Conservation (phyloP, 2,113 vertebrate genomes). For the Stegastes partitus region DNA sequence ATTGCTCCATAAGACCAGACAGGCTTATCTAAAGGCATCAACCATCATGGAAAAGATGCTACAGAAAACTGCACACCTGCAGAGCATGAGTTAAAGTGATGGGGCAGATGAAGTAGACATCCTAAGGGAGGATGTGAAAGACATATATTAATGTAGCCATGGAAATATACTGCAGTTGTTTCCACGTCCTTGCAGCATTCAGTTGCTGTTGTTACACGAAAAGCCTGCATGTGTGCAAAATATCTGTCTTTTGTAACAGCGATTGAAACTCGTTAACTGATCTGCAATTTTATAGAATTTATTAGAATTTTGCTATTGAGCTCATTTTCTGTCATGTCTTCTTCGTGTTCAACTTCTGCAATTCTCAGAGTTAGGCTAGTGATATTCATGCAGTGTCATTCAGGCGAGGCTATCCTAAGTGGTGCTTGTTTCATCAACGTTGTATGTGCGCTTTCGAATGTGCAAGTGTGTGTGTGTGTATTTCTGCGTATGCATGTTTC, state of each 20-base stretch:
- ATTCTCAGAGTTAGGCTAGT: background rate
- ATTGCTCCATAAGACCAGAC: constrained; percentile 4
- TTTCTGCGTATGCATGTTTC: constrained; percentile 25
- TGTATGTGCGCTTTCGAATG: constrained; percentile 25
- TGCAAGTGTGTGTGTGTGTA: background rate
- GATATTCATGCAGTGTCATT: background rate
- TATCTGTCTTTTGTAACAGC: background rate
- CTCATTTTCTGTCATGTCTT: background rate
- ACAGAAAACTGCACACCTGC: constrained; percentile 15
- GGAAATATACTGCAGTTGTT: constrained; percentile 28
- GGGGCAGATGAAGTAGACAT: constrained; percentile 18
- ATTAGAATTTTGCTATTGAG: background rate
- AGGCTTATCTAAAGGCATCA: constrained; percentile 28
- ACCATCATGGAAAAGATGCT: constrained; percentile 6
- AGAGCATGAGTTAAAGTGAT: constrained; percentile 40
- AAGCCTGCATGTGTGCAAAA: constrained; percentile 1
- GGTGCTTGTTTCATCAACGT: constrained; percentile 29
- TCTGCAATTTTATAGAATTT: background rate
- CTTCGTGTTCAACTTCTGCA: background rate
- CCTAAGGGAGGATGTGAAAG: constrained; percentile 48
- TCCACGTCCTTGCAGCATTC: constrained; percentile 20
- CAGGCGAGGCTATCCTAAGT: constrained; percentile 21
- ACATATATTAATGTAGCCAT: constrained; percentile 46
- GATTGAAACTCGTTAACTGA: background rate
- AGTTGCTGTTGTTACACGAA: constrained; percentile 25